Evolutionary conservation across 2,797 vertebrate genomes (phyloP), one percentile per base, ranked within the genome.

Genomic region (Epinephelus awoara): DNA sequence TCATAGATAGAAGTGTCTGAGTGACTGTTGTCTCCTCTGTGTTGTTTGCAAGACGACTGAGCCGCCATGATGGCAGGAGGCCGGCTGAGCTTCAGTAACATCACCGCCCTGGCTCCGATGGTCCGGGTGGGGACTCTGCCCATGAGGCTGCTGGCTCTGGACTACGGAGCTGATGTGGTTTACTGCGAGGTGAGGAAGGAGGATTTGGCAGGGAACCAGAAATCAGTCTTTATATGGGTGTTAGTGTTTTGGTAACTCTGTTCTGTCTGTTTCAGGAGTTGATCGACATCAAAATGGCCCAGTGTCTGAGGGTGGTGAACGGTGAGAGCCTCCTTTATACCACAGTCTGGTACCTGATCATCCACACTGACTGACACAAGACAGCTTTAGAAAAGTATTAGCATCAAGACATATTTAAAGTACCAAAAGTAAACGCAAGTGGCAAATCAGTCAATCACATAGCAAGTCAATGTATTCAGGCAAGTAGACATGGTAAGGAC

Each of bases 201-300:
- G 44, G 13, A 8, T 5, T 21, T 15, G 4, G 23, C 21, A 6
- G 23, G 6, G 2, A 8, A 7, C 1, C 2, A 8, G 18, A 23
- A 5, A 13, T 8, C 15, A 13, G 11, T 10, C 29, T 52, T 38
- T 23, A 2, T 17, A 13, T 56, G 14, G 11, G 11, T 4, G 25
- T n/a, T n/a, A 0, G 54, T 15, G 2, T 27, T 6, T 10, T 59
- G 19, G 38, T 44, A 8, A 56, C 40, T 55, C 0, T 78, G 10
- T 73, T 18, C n/a, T n/a, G n/a, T 92, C 5, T 87, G 66, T 78
- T 79, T 64, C 83, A 99, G 98, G 98, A 99, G 91, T 93, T 99
- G 87, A 97, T 99, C 64, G 98, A 99, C 85, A 95, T 99, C 56
- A 98, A 98, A 82, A 99, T 99, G 98, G 94, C 95, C 42, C 96